Conservation (phyloP, 2,888 invertebrate genomes). For the Archips xylosteana region DNA sequence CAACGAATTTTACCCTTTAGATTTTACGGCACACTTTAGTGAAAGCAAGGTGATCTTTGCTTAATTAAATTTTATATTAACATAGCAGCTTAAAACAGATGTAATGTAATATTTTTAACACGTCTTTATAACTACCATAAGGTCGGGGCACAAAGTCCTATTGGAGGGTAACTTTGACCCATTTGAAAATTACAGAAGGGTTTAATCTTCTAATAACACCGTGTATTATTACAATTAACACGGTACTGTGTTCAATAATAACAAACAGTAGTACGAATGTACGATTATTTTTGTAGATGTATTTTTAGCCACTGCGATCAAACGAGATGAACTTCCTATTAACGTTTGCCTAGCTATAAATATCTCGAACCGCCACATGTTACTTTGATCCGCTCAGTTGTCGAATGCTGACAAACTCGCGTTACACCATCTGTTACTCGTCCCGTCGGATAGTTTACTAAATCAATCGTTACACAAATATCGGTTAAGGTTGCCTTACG, state of each 20-base stretch:
- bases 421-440: conserved; percentile 9
- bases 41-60: neutral
- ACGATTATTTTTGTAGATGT: neutral
- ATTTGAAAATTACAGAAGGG: too few relatives aligned
- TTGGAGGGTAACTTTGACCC: too few relatives aligned
- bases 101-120: too few relatives aligned
- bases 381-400: conserved; percentile 28
- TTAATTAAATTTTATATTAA: neutral
- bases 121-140: too few relatives aligned
- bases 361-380: conserved; percentile 20
- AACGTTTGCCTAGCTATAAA: conserved; percentile 19
- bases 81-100: neutral
- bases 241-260: neutral
- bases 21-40: neutral
- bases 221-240: too few relatives aligned
- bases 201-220: too few relatives aligned
- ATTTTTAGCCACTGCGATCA: conserved; percentile 22
- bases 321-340: conserved; percentile 16
- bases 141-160: too few relatives aligned
- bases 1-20: conserved; percentile 22
- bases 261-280: neutral
- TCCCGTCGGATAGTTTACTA: conserved; percentile 13
- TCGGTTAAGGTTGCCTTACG: conserved; percentile 30
- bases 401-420: conserved; percentile 10
- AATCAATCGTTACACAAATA: conserved; percentile 39